phyloP scores from a whole-genome alignment of 2,113 vertebrate species.

The Bujurquina vittata region DNA sequence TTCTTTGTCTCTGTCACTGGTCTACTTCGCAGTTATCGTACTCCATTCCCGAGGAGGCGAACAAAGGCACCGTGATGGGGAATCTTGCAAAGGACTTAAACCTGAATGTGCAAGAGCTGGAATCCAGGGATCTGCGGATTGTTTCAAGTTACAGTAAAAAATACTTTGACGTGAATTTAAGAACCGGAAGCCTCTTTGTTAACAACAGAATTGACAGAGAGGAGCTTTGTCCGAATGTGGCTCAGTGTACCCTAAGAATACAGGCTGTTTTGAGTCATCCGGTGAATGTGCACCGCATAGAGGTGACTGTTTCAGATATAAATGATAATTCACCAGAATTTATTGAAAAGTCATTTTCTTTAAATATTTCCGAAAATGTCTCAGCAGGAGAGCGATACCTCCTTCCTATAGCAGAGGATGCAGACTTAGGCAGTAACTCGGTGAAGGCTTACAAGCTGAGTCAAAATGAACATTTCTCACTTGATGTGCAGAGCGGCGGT shows the following conservation, averaged over 20 bases:
- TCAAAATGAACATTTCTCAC: constrained; percentile 70
- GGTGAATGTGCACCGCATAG: constrained; percentile 60
- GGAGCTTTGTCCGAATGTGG: constrained; percentile 60
- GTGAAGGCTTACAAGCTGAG: constrained; percentile 73
- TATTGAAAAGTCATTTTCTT: not conserved
- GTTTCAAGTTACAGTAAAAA: constrained; percentile 73
- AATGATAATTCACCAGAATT: constrained; percentile 77
- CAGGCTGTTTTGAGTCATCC: constrained; percentile 71
- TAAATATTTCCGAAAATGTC: constrained; percentile 43
- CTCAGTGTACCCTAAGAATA: constrained; percentile 63
- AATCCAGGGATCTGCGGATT: constrained; percentile 73
- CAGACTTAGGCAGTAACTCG: constrained; percentile 71
- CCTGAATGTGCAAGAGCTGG: constrained; percentile 60
- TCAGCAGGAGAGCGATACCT: constrained; percentile 41
- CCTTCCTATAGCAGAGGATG: constrained; percentile 53
- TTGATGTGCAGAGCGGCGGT: constrained; percentile 70
- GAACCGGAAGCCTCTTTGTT: constrained; percentile 79
- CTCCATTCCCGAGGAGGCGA: constrained; percentile 70
- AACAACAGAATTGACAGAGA: constrained; percentile 79
- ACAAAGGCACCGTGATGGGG: constrained; percentile 72
- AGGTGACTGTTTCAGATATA: constrained; percentile 68
- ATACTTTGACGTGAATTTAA: constrained; percentile 76
- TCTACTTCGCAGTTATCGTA: constrained; percentile 65
- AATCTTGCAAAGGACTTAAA: constrained; percentile 76
- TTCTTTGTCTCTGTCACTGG: constrained; percentile 53